Base-by-base conservation (phyloP, 2,797 vertebrate species). In the Muscicapa comitata region DNA sequence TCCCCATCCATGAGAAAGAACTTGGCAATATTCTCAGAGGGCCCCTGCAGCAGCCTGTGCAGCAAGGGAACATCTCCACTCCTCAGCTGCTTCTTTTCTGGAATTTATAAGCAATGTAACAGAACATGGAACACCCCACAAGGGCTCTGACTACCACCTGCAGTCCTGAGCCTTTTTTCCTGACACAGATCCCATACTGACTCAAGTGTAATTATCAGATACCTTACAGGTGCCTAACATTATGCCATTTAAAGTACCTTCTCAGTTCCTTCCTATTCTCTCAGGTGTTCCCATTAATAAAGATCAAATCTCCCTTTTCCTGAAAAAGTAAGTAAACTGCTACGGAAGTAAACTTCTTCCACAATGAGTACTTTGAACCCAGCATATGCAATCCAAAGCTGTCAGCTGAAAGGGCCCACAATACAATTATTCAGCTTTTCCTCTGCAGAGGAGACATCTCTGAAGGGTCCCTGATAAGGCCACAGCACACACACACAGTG, bases 1-100 rank as follows among this genome's bases (percentile, higher is more conserved):
- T 98, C 98, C 74, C 97, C 97, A 94, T 99, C 98, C 99, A 99
- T 99, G 84, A 99, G 97, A 73, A 99, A 99, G 75, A 99, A 98
- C 93, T 97, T 99, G 96, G 99, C 98, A 21, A 98, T 98, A 93
- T 97, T 97, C 88, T 98, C 98, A 3, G 99, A 99, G 5, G 99
- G 99, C 5, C 99, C 99, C 68, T 99, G 98, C 8, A 99, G 92
- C 33, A 99, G 97, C 15, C 99, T 98, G 83, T 99, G 99, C 97
- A 99, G 98, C 26, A 99, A 95, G 1, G 99, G 99, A 47, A 98
- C 86, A 14, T 99, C 99, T 61, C 93, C 97, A 66, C 97, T 94
- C 47, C 95, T 98, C 78, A 99, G 94, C 82, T 98, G 98, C 96
- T 96, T 98, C 97, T 98, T 99, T 79, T 98, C 98, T 98, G 94